A percentile compares a stretch with the other conserved stretches of the same genome.
Evolutionary conservation across 2,113 vertebrate genomes (phyloP).

Genomic region (Dryoscopus gambensis): DNA sequence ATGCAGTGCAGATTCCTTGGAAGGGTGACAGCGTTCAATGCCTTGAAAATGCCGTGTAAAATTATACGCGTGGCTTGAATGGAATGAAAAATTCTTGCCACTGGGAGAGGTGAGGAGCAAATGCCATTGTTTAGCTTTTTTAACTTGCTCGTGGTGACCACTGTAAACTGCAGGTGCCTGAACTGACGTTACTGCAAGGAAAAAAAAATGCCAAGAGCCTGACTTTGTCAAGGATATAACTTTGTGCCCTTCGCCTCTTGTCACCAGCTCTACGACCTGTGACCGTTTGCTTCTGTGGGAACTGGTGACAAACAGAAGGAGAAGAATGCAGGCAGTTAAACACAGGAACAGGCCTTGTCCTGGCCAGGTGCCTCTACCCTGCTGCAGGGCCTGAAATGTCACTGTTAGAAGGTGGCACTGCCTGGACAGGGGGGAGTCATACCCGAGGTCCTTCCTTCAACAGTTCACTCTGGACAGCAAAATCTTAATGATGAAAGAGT

Average conservation of each 20-base stretch:
- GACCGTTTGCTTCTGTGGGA: not conserved
- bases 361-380: not conserved
- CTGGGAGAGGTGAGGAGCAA: not conserved
- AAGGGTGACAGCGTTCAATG: not conserved
- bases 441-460: not conserved
- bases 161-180: not conserved
- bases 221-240: not conserved
- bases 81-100: not conserved
- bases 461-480: not conserved
- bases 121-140: not conserved
- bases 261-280: not conserved
- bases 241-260: not conserved
- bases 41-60: not conserved
- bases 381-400: not conserved
- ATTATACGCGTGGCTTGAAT: not conserved
- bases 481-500: not conserved
- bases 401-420: not conserved
- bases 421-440: fast-evolving
- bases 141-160: not conserved
- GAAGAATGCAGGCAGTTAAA: not conserved
- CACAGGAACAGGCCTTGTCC: not conserved
- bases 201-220: not conserved
- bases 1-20: not conserved
- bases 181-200: not conserved
- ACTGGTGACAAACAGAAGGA: not conserved